Conservation (phyloP, 2,888 invertebrate species). For the Cylloceria caligata region DNA sequence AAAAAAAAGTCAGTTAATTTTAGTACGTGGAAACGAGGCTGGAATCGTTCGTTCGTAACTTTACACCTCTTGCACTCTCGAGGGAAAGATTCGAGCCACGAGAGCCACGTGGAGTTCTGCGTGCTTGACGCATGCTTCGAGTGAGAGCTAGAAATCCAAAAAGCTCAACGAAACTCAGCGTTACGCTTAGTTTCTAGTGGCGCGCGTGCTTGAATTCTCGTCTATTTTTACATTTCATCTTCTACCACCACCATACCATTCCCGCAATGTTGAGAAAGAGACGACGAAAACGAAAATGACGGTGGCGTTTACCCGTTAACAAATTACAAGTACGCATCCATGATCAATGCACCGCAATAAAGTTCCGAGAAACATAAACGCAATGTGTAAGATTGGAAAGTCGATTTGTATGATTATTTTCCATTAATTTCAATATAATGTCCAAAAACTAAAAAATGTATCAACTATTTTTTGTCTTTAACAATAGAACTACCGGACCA, state of each 20-base stretch:
- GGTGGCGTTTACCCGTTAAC: constrained; percentile 5
- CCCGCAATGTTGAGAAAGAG: constrained; percentile 23
- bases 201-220: neutral
- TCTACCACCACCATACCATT: constrained; percentile 2
- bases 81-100: neutral
- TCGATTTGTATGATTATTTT: no score
- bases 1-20: neutral
- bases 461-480: neutral
- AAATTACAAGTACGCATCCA: neutral
- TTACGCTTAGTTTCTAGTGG: neutral
- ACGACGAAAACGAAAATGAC: constrained; percentile 36
- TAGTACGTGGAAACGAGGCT: constrained; percentile 9
- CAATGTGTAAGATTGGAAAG: neutral
- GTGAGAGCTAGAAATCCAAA: constrained; percentile 36
- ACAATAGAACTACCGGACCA: no score
- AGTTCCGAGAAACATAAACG: neutral
- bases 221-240: constrained; percentile 58
- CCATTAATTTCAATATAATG: neutral
- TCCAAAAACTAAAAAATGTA: neutral
- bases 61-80: neutral
- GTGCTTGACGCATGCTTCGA: neutral
- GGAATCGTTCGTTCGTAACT: constrained; percentile 17
- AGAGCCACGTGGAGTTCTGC: constrained; percentile 11
- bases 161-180: constrained; percentile 26
- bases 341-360: neutral